These are phyloP conservation scores for Schmidtea mediterranea DNA, from an alignment of 1,140 invertebrate species.

Conservation along the genomic window DNA sequence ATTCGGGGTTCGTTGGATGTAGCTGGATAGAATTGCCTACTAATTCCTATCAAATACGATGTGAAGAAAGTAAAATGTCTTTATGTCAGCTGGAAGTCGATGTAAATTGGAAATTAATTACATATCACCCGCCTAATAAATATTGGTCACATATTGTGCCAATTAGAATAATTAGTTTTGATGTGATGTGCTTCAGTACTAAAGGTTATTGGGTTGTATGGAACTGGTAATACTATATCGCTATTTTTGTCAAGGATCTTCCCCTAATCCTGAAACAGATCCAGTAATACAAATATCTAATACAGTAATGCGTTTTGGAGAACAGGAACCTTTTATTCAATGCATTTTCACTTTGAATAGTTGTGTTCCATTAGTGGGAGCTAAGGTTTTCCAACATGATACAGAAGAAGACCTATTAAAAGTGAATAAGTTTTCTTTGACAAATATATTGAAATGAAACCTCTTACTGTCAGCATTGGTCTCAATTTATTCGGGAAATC, in stretches of 20 bases:
- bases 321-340: slow-evolving; percentile 43
- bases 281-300: slow-evolving; percentile 97
- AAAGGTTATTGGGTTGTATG: slow-evolving; percentile 59
- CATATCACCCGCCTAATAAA: slow-evolving; percentile 63
- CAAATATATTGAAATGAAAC: no score
- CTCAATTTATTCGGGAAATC: slow-evolving; percentile 63
- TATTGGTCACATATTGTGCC: slow-evolving; percentile 87
- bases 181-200: slow-evolving; percentile 91
- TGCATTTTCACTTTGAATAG: slow-evolving; percentile 74
- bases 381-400: slow-evolving; percentile 54
- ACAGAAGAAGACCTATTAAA: slow-evolving; percentile 43
- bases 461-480: slow-evolving; percentile 66
- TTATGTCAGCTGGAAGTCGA: slow-evolving; percentile 85
- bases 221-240: no score
- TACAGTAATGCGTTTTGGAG: slow-evolving; percentile 60
- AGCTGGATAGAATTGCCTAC: slow-evolving; percentile 77
- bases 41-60: slow-evolving; percentile 8
- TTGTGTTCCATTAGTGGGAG: slow-evolving; percentile 76
- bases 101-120: slow-evolving; percentile 48
- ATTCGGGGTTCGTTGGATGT: slow-evolving; percentile 67
- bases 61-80: slow-evolving; percentile 20
- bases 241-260: slow-evolving; percentile 37
- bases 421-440: slow-evolving; percentile 26
- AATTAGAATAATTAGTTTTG: slow-evolving; percentile 82
- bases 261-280: slow-evolving; percentile 82